phyloP scores from a whole-genome alignment of 2,797 vertebrate genomes.

The Poecilia wingei region DNA sequence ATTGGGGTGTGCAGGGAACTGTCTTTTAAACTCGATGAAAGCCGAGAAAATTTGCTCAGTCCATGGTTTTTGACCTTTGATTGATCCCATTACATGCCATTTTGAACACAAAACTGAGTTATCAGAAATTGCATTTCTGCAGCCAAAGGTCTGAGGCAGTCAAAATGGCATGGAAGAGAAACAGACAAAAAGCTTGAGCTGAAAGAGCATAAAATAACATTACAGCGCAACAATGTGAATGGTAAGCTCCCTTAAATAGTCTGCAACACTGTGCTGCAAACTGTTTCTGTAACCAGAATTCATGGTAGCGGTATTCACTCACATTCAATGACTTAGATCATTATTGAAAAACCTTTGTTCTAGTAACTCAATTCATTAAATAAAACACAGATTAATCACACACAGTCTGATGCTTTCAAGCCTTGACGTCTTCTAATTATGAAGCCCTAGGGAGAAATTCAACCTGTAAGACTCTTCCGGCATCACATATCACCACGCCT shows the following conservation, averaged over 20 bases:
- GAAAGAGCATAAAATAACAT: conserved; percentile 2
- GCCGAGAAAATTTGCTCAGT: conserved; percentile 19
- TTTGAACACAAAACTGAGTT: conserved; percentile 41
- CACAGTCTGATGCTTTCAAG: not conserved
- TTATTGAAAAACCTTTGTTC: not conserved
- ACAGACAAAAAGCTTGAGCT: not conserved
- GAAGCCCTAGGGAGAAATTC: too few relatives aligned
- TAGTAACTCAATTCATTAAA: not conserved
- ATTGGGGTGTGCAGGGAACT: not conserved
- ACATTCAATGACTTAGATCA: not conserved
- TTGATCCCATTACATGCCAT: conserved; percentile 43
- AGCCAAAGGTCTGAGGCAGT: conserved; percentile 10
- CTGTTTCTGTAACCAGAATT: not conserved
- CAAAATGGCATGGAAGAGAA: not conserved
- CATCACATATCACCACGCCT: too few relatives aligned
- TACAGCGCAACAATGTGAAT: not conserved
- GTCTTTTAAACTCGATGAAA: conserved; percentile 21
- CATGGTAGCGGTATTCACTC: not conserved
- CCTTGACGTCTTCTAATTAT: not conserved
- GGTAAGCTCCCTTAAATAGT: not conserved
- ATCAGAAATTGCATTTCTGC: conserved; percentile 37
- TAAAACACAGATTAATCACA: not conserved
- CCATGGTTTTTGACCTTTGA: conserved; percentile 34
- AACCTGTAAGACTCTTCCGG: too few relatives aligned
- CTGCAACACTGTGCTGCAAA: not conserved